These are phyloP conservation scores for Hycleus cichorii DNA, from an alignment of 1,140 invertebrate species.

Conservation along the genomic window DNA sequence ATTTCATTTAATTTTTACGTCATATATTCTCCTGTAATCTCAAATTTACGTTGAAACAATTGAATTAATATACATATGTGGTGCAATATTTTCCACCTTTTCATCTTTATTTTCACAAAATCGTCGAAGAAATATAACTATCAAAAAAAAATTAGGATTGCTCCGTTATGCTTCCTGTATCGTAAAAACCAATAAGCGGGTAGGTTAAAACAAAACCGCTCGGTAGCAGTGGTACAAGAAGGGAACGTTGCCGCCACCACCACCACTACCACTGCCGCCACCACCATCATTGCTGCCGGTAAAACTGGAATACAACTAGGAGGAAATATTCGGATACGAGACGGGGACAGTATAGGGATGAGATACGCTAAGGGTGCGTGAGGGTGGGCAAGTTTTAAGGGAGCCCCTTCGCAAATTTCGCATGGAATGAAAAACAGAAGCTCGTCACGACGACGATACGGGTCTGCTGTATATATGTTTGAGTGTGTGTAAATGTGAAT, in stretches of 20 bases:
- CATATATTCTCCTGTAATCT: too few relatives aligned
- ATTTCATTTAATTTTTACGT: too few relatives aligned
- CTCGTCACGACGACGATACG: conserved; percentile 9
- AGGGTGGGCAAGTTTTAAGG: background rate
- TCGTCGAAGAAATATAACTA: background rate
- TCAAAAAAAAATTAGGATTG: conserved; percentile 1
- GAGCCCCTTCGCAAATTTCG: conserved; percentile 5
- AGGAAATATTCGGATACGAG: conserved; percentile 15
- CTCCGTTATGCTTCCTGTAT: conserved; percentile 20
- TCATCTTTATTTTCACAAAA: too few relatives aligned
- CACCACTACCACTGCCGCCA: conserved; percentile 4
- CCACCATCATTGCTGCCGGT: background rate
- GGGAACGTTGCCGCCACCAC: background rate
- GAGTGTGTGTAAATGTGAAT: too few relatives aligned
- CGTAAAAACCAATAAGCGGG: conserved; percentile 30
- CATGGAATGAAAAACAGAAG: conserved; percentile 22
- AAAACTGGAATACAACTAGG: conserved; percentile 13
- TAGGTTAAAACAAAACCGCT: conserved; percentile 31
- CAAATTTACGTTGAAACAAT: too few relatives aligned
- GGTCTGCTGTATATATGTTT: conserved; percentile 5
- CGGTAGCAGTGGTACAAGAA: background rate
- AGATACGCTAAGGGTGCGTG: background rate
- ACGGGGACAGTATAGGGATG: conserved; percentile 7
- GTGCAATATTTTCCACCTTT: too few relatives aligned
- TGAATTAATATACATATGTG: too few relatives aligned